Base-by-base conservation (phyloP, 2,113 vertebrate species). In the Lagopus muta region DNA sequence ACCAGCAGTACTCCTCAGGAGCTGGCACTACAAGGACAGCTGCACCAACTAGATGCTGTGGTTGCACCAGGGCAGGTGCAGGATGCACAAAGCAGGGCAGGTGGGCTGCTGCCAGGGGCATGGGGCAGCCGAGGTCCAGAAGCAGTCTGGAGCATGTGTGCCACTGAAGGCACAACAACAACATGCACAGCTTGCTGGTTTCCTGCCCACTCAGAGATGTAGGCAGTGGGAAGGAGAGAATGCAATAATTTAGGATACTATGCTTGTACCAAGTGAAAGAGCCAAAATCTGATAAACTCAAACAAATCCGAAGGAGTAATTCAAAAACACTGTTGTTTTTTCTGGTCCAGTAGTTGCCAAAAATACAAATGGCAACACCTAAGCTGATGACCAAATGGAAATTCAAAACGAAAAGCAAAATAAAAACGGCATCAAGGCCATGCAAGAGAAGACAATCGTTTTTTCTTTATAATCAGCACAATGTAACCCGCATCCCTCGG, bases 91-190 rank as follows among this genome's bases (percentile, higher is more conserved):
- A 32, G 57, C 67, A 42, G 85, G 43, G 22, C 30, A 27, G 76
- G 27, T 0, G 27, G 60, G 40, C 3, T 65, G 75, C 89, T 95
- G 85, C 60, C 42, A 64, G 0, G n/a, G 28, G 6, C 24, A 1
- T 1, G 16, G 27, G 30, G 15, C 54, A 32, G 5, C 5, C 27
- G 0, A 1, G 15, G 14, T 48, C 42, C 32, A 19, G 3, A 38
- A 34, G 81, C 42, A 25, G 1, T 2, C 4, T 3, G 43, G 8
- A 54, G 66, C 42, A 43, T 47, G 17, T 0, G 10, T 18, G 70
- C 34, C 22, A 4, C 36, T 19, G 30, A 42, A 34, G 61, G 20
- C 45, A n/a, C n/a, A 54, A n/a, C 10, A 11, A 77, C 45, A 76
- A 28, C 72, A 34, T 1, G 22, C 17, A 2, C 54, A 47, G 54